Conservation (phyloP, 2,797 vertebrate genomes). For the Pseudopleuronectes americanus region DNA sequence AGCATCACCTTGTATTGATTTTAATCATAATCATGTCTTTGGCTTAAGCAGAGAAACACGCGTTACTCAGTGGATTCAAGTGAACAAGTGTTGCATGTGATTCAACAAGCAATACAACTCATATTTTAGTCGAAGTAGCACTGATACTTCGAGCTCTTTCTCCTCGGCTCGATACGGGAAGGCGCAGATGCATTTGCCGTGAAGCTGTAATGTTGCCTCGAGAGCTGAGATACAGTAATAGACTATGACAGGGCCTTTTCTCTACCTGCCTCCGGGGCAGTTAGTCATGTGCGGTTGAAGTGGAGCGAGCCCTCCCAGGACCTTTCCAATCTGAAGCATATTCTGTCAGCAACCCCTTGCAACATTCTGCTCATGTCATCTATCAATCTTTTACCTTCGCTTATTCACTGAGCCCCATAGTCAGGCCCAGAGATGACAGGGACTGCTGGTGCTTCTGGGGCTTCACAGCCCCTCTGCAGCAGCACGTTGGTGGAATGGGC, state of each 20-base stretch:
- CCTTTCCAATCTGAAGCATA: conserved; percentile 73
- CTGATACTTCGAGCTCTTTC: conserved; percentile 42
- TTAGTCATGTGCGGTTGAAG: conserved; percentile 78
- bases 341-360: conserved; percentile 68
- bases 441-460: conserved; percentile 65
- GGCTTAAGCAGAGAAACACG: conserved; percentile 22
- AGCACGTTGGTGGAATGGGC: conserved; percentile 66
- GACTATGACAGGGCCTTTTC: conserved; percentile 82
- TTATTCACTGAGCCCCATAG: conserved; percentile 62
- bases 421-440: conserved; percentile 66
- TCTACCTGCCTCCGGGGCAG: conserved; percentile 74
- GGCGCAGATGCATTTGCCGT: conserved; percentile 56
- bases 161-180: conserved; percentile 32
- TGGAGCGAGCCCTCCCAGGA: conserved; percentile 73
- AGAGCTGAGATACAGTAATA: conserved; percentile 78
- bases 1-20: conserved; percentile 43
- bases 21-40: conserved; percentile 38
- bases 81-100: conserved; percentile 45
- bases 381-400: conserved; percentile 80
- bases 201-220: conserved; percentile 66
- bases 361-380: conserved; percentile 78
- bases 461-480: conserved; percentile 48
- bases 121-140: conserved; percentile 55
- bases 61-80: conserved; percentile 48
- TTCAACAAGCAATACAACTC: conserved; percentile 64